A percentile compares a stretch with the other conserved stretches of the same genome.
Conservation (phyloP, 2,797 vertebrate genomes). For the Poeciliopsis gracilis region DNA sequence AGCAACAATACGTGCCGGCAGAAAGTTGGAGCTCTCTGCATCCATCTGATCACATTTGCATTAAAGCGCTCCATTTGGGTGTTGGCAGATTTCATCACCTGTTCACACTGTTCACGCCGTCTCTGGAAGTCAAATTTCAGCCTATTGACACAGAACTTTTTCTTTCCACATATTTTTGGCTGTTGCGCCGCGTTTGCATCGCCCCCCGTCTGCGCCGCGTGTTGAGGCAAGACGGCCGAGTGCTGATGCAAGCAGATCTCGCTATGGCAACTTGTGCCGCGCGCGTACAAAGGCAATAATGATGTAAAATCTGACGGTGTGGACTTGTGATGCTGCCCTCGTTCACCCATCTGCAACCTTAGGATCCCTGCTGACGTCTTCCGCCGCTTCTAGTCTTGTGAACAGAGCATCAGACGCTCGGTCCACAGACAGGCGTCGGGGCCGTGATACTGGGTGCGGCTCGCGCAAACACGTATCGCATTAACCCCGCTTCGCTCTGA, state of each 20-base stretch:
- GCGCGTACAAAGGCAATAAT: conserved; percentile 43
- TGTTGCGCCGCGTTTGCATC: conserved; percentile 42
- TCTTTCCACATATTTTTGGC: conserved; percentile 32
- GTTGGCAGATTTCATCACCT: conserved; percentile 52
- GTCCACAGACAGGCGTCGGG: conserved; percentile 42
- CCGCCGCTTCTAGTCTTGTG: conserved; percentile 50
- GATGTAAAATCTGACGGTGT: conserved; percentile 57
- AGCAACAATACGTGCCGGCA: conserved; percentile 10
- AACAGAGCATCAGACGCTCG: conserved; percentile 43
- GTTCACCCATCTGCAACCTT: conserved; percentile 25
- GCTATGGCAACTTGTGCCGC: conserved; percentile 33
- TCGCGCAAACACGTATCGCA: conserved; percentile 49
- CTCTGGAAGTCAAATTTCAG: conserved; percentile 22
- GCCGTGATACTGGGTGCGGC: conserved; percentile 19
- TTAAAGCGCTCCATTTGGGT: conserved; percentile 17
- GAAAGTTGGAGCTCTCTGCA: conserved; percentile 14
- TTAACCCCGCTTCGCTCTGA: conserved; percentile 56
- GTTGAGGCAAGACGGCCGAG: conserved; percentile 59
- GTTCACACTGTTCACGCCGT: conserved; percentile 2
- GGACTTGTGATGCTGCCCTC: conserved; percentile 23
- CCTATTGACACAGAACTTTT: conserved; percentile 32
- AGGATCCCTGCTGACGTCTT: conserved; percentile 57
- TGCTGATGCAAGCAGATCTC: conserved; percentile 67
- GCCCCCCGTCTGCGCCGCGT: conserved; percentile 17
- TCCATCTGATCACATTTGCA: conserved; percentile 43